Evolutionary conservation across 1,140 invertebrate species (phyloP).

Genomic region (Drosophila lini): DNA sequence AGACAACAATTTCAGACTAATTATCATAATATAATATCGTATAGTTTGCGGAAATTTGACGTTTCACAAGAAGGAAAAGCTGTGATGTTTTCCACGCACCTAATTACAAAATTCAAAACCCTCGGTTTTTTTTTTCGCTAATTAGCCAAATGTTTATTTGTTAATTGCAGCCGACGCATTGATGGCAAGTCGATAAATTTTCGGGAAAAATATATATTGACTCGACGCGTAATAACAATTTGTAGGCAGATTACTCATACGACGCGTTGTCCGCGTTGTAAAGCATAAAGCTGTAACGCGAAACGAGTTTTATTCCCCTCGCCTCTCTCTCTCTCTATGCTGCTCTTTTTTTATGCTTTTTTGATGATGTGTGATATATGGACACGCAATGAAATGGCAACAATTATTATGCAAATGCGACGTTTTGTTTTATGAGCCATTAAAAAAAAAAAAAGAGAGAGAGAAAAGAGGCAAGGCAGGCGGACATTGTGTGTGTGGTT

Average conservation of each 20-base stretch:
- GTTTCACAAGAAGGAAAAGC: not conserved
- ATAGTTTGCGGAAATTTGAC: not conserved
- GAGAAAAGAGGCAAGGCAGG: slow-evolving; percentile 36
- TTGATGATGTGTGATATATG: slow-evolving; percentile 82
- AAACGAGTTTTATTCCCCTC: slow-evolving; percentile 46
- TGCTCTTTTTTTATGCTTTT: slow-evolving; percentile 60
- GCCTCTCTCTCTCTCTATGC: slow-evolving; percentile 44
- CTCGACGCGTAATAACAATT: slow-evolving; percentile 19
- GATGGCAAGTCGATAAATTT: slow-evolving; percentile 8
- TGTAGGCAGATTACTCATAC: slow-evolving; percentile 63
- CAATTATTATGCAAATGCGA: slow-evolving; percentile 74
- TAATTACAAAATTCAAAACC: not conserved
- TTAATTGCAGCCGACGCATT: slow-evolving; percentile 37
- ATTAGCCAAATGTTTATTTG: slow-evolving; percentile 27
- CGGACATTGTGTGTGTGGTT: slow-evolving; percentile 29
- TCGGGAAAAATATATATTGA: not conserved
- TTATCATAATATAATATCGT: not conserved
- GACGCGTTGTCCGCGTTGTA: slow-evolving; percentile 57
- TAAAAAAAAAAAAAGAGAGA: slow-evolving; percentile 32
- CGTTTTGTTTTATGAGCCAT: slow-evolving; percentile 73
- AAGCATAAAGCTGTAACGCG: slow-evolving; percentile 45
- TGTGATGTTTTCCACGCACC: not conserved
- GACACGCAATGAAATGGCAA: slow-evolving; percentile 69
- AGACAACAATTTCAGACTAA: not conserved
- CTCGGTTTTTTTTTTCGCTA: slow-evolving; percentile 7